Evolutionary conservation across 2,113 vertebrate species (phyloP).

Genomic region (Dolichotis patagonum): DNA sequence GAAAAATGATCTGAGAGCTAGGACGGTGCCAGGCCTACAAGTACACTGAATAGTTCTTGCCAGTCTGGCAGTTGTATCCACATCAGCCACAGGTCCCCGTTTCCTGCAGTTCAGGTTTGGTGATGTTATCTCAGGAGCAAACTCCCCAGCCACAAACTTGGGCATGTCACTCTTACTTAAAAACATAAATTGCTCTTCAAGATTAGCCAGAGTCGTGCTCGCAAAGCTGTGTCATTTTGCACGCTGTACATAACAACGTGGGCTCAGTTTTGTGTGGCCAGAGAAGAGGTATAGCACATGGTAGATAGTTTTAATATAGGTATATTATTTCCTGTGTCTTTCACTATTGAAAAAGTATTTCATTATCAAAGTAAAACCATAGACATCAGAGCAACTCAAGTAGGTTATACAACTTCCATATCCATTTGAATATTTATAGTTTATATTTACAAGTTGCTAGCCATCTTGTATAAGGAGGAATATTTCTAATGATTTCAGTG

Average conservation of each 20-base stretch:
- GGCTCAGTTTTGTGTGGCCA: neutral
- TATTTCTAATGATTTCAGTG: slow-evolving; percentile 60
- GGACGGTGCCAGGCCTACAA: neutral
- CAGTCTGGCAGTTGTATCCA: neutral
- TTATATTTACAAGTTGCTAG: neutral
- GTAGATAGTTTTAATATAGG: neutral
- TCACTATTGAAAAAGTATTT: neutral
- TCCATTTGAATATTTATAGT: slow-evolving; percentile 23
- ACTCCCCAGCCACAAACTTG: neutral
- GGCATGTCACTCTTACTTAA: neutral
- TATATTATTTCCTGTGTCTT: neutral
- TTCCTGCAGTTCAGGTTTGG: neutral
- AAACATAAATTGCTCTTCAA: neutral
- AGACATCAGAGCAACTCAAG: neutral
- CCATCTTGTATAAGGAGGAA: slow-evolving; percentile 29
- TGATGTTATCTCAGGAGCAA: neutral
- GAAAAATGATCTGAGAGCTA: neutral
- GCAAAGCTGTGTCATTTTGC: neutral
- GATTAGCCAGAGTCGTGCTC: neutral
- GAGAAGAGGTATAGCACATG: neutral
- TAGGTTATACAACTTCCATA: neutral
- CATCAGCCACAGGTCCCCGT: neutral
- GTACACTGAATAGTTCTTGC: neutral
- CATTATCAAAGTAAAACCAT: neutral
- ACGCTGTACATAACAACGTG: neutral